These are phyloP conservation scores for Biston stratarius DNA, from an alignment of 2,888 invertebrate species.

Conservation along the genomic window DNA sequence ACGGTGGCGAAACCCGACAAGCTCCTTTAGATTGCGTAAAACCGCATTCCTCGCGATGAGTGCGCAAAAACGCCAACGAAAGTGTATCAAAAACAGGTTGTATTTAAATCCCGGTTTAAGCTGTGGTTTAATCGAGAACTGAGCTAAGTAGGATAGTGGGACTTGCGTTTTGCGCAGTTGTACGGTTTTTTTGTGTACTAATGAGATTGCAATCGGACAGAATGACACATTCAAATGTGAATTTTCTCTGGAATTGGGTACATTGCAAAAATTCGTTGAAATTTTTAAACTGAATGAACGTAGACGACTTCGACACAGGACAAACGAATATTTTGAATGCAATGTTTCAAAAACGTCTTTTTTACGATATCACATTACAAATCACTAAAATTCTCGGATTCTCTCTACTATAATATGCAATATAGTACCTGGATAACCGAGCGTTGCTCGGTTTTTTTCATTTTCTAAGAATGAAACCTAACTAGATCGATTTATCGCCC, in stretches of 20 bases:
- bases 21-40: conserved; percentile 59
- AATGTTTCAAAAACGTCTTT: no score
- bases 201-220: not conserved
- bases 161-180: conserved; percentile 20
- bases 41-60: conserved; percentile 62
- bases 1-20: conserved; percentile 38
- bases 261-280: not conserved
- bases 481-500: no score
- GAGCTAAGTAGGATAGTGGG: conserved; percentile 35
- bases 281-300: no score
- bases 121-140: conserved; percentile 24
- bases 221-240: not conserved
- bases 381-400: no score
- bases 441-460: no score
- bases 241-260: not conserved
- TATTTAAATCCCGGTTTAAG: conserved; percentile 39
- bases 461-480: no score
- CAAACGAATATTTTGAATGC: no score
- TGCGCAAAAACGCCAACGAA: conserved; percentile 61
- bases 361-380: no score
- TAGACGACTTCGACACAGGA: no score
- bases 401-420: no score
- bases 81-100: conserved; percentile 62
- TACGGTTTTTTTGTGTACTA: conserved; percentile 10
- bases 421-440: no score